phyloP scores from a whole-genome alignment of 2,888 invertebrate species.

The Mythimna lalbum region DNA sequence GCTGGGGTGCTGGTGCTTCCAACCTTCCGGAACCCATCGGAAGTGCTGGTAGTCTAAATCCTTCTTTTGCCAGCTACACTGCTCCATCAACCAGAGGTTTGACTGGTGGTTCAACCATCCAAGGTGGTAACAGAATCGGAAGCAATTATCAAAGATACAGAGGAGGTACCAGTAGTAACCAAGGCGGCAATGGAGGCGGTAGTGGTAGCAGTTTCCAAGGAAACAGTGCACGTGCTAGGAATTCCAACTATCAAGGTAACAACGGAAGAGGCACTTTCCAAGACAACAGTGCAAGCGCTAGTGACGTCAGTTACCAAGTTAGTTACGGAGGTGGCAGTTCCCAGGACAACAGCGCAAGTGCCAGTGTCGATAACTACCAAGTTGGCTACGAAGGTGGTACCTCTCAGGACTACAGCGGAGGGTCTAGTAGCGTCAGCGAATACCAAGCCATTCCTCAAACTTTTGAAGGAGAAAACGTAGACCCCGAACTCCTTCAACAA shows the following conservation, averaged over 20 bases:
- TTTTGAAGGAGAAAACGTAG: constrained; percentile 19
- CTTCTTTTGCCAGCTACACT: background rate
- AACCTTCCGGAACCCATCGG: background rate
- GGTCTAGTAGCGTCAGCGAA: background rate
- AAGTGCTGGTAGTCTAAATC: background rate
- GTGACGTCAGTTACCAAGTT: background rate
- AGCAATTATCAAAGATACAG: background rate
- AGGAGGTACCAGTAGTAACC: background rate
- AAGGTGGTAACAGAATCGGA: background rate
- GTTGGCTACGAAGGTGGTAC: background rate
- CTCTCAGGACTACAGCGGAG: background rate
- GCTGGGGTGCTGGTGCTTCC: background rate
- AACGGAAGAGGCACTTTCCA: background rate
- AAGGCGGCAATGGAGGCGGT: background rate
- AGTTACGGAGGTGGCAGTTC: background rate
- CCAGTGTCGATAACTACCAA: background rate
- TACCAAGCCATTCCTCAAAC: constrained; percentile 19
- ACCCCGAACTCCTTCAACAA: constrained; percentile 24
- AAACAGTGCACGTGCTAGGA: background rate
- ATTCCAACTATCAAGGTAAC: too few species aligned
- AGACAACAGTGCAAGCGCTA: background rate
- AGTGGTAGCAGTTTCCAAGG: background rate
- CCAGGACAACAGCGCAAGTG: background rate
- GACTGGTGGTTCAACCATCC: background rate
- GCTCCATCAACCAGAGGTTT: too few species aligned